Base-by-base conservation (phyloP, 2,797 vertebrate species). In the Mus caroli region DNA sequence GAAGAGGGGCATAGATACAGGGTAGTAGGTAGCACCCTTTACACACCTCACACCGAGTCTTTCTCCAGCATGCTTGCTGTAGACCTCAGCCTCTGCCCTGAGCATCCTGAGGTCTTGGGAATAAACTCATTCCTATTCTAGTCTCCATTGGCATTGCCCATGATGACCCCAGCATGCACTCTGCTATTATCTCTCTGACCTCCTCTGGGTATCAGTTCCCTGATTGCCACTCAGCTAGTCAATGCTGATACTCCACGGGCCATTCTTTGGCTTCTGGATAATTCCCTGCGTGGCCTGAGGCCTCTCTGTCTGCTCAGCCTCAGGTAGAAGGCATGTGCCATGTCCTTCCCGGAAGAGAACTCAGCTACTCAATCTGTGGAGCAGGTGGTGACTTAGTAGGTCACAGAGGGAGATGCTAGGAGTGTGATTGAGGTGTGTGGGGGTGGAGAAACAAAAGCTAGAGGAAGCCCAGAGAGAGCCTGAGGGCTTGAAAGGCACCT, bases 391-490 rank as follows among this genome's bases (percentile, higher is more conserved):
- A 3, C 6, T 17, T 20, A 10, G 22, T 60, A 20, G 3, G 4
- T 75, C 10, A 1, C 15, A n/a, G 19, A 31, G 0, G 58, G 14
- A 17, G n/a, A 24, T 1, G 14, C 19, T 0, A 6, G 54, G 37
- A 3, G 19, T 6, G 43, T 0, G 43, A 46, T 17, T 7, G 1
- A 19, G 6, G 0, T 2, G 19, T 8, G 24, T 31, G 19, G n/a
- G 31, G 8, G 11, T 0, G 2, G 7, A 17, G 7, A 17, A 26
- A 13, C 0, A 1, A 2, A 2, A 1, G 22, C 28, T n/a, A 58
- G 3, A 64, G 14, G 62, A 28, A 17, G 3, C 1, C 37, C n/a
- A 8, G 6, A 12, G 20, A n/a, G 78, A 40, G 22, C 6, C 43
- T 52, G 31, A 77, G 52, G 26, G 1, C n/a, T n/a, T 54, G 20